Evolutionary conservation across 2,888 invertebrate species (phyloP), one percentile per base, ranked within the genome.

Genomic region (Hemithea aestivaria): DNA sequence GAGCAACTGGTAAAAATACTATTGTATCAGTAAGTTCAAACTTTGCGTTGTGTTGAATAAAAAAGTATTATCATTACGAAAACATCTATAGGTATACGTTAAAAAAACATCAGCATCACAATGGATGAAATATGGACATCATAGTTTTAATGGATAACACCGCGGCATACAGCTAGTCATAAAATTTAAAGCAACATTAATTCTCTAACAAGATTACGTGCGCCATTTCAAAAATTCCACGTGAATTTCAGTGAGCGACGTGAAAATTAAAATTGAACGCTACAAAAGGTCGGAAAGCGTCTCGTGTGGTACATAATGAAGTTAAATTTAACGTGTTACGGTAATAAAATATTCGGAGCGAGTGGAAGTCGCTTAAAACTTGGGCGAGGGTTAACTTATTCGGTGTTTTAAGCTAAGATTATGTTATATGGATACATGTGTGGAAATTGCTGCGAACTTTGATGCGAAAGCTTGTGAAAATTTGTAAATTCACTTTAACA

Each of bases 311-410:
- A 47, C 45, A 53, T 70, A 69, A 72, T 54, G 48, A 62, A 66
- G 62, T 70, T 67, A 73, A 67, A 61, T 46, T 56, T 64, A 70
- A 70, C 64, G 55, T 60, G 67, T 57, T 66, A 66, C 55, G 58
- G 46, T 43, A 62, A 72, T 74, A 73, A 73, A 75, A 76, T 77
- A 76, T 76, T 66, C 45, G 58, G 58, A 53, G 57, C 55, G 58
- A 58, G 59, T 53, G 62, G 9, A 62, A 62, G 56, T 53, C 49
- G 54, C 53, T 58, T 49, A 51, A 57, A 66, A 56, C 47, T 62
- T 60, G 47, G 51, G 34, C 2, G 54, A 58, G 51, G 58, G 62
- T 63, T 62, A 58, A 58, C 58, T 51, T 43, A 40, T 48, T 46
- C 56, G 40, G 51, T 54, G 55, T 60, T 57, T 59, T 55, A 53